Base-by-base conservation (phyloP, 1,140 invertebrate genomes). In the Drosophila fuyamai region DNA sequence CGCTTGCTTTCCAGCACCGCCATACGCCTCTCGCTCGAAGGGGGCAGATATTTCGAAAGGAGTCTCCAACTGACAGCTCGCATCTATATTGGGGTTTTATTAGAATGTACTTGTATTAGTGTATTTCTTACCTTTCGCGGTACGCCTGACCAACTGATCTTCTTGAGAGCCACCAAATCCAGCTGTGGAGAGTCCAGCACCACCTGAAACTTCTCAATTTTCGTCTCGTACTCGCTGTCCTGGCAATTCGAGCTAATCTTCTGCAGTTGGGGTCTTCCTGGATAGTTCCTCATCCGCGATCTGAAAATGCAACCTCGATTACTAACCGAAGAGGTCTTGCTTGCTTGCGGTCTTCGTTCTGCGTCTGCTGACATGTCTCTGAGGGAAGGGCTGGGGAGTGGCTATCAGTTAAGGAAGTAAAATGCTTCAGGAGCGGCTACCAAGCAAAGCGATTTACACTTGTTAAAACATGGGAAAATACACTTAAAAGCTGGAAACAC, bases 121-220 rank as follows among this genome's bases (percentile, higher is more conserved):
- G 13, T 1, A 12, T 2, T 5, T 8, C 96, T 94, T 54, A 98
- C 96, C 93, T 96, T 96, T 14, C 96, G 95, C 43, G 98, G 98
- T 75, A 99, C 96, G 5, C 98, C 98, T 63, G 97, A 98, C 98
- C 98, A 99, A 81, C 97, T 98, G 1, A 98, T 93, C 79, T 97
- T 96, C 85, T 97, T 96, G 18, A 99, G 93, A 85, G 98, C 97
- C 81, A 96, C 95, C 61, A 98, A 93, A 94, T 97, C 96, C 47
- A 97, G 93, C 50, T 97, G 94, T 6, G 94, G 93, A 43, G 94
- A 95, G 53, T 96, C 95, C 50, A 98, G 93, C 23, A 98, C 91
- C 72, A 95, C 93, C 90, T 96, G 94, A 92, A 98, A 98, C 90
- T 97, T 95, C 77, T 97, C 96, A 79, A 97, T 93, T 93, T 97